Base-by-base conservation (phyloP, 2,797 vertebrate species). In the Coregonus suidteri region DNA sequence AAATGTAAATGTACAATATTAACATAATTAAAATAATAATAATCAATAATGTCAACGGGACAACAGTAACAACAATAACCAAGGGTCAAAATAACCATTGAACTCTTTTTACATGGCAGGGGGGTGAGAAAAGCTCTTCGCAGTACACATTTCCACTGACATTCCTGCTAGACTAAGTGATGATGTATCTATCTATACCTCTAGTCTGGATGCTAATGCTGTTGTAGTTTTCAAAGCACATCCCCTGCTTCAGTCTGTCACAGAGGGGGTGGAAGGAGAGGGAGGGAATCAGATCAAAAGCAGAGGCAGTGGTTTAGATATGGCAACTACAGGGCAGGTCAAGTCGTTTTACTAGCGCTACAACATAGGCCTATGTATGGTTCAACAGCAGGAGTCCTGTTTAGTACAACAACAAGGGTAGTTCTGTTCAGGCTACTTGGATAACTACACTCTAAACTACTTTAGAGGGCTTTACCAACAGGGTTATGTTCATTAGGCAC, bases 151-250 rank as follows among this genome's bases (percentile, higher is more conserved):
- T 81, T 89, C 82, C 79, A 79, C 85, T 86, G 83, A 93, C 93
- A 92, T 94, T 95, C 93, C 94, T 86, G 74, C 85, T 90, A 88
- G 81, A 88, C 88, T 81, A 53, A 14, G 52, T 66, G 4, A 41
- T 34, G 7, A 79, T 77, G 35, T 90, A 84, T 18, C 9, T 47
- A 47, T 47, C 41, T 74, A 41, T 80, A 88, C 88, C 88, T 91
- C 82, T 87, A 69, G 74, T 89, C 89, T 79, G 78, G 84, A 83
- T 83, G 77, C 88, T 47, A 13, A 9, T 90, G 89, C 79, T 67
- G 65, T 3, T 34, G 14, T 67, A 34, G 11, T 35, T 16, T 16
- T 67, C 65, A 31, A 16, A 66, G 65, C 7, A 20, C 59, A 62
- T 62, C 56, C 18, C 5, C 56, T 56, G 54, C 15, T 56, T 18